Conservation (phyloP, 2,888 invertebrate genomes). For the Petrolisthes manimaculis region DNA sequence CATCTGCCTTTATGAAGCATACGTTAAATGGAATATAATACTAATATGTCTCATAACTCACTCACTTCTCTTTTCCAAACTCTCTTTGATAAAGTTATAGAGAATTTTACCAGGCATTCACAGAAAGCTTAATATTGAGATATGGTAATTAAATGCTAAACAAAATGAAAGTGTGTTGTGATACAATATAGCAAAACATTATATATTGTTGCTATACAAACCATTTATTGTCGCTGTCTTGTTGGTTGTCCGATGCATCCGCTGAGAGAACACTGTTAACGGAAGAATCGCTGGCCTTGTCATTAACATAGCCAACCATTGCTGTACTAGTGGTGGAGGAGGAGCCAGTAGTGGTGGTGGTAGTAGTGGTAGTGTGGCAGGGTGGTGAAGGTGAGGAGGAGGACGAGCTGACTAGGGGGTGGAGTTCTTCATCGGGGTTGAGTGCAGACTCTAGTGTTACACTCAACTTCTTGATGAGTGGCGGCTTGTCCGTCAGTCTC, state of each 20-base stretch:
- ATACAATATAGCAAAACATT: no score
- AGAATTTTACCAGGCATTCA: no score
- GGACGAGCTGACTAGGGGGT: constrained; percentile 51
- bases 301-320: constrained; percentile 61
- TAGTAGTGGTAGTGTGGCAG: constrained; percentile 28
- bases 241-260: constrained; percentile 38
- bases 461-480: constrained; percentile 63
- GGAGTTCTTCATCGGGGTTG: constrained; percentile 59
- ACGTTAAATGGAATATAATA: no score
- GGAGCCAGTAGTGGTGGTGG: constrained; percentile 44
- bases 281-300: constrained; percentile 39
- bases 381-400: constrained; percentile 41
- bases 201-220: background rate
- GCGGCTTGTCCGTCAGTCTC: constrained; percentile 63
- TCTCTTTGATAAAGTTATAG: no score
- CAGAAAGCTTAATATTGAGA: no score
- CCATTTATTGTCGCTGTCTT: constrained; percentile 50
- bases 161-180: no score
- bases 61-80: no score
- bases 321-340: constrained; percentile 54
- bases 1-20: no score
- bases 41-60: no score
- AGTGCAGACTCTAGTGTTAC: constrained; percentile 57
- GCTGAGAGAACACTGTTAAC: constrained; percentile 38
- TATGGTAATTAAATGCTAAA: no score